A percentile compares a stretch with the other conserved stretches of the same genome.
Conservation (phyloP, 2,113 vertebrate species). For the Cebidichthys violaceus region DNA sequence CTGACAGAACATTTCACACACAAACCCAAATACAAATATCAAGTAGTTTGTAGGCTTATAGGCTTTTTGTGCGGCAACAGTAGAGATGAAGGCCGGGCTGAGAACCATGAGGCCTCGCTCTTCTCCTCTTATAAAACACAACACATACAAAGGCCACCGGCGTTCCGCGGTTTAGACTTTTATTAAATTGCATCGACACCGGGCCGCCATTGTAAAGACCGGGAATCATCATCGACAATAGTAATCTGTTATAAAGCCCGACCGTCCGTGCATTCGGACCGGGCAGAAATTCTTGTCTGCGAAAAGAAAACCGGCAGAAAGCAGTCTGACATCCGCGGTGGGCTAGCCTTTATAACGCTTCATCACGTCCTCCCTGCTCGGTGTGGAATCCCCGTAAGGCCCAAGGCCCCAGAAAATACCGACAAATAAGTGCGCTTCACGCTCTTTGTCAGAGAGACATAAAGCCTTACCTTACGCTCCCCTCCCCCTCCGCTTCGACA, state of each 20-base stretch:
- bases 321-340: neutral
- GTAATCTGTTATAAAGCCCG: slow-evolving; percentile 31
- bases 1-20: neutral
- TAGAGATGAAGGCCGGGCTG: slow-evolving; percentile 22
- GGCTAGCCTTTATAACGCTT: neutral
- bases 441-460: slow-evolving; percentile 72
- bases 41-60: neutral
- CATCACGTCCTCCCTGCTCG: neutral
- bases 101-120: slow-evolving; percentile 40
- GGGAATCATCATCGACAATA: slow-evolving; percentile 7
- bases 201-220: slow-evolving; percentile 31
- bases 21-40: neutral
- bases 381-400: neutral
- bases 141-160: slow-evolving; percentile 3
- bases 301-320: neutral
- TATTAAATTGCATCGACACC: neutral
- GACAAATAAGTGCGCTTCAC: slow-evolving; percentile 28
- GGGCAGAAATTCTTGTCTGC: neutral
- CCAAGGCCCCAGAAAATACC: slow-evolving; percentile 18
- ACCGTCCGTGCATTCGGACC: neutral
- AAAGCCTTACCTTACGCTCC: slow-evolving; percentile 73
- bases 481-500: slow-evolving; percentile 70
- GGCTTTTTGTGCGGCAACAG: neutral
- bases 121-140: neutral
- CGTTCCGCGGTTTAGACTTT: neutral